These are phyloP conservation scores for Pycnomerus fuliginosus DNA, from an alignment of 2,888 invertebrate genomes.

Conservation along the genomic window DNA sequence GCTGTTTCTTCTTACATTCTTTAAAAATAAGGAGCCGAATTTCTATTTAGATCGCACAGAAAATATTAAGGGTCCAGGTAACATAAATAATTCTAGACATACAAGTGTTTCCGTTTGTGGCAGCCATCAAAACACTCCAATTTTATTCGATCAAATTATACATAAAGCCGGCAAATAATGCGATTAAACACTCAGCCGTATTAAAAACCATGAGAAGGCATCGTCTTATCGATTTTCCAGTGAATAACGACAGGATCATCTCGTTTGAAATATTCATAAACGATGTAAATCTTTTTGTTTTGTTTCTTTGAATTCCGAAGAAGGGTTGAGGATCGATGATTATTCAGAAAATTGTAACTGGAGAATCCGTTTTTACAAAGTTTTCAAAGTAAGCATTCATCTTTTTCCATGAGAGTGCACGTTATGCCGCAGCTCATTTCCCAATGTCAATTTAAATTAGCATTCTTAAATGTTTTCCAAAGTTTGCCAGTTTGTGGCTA, in stretches of 20 bases:
- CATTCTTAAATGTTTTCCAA: slow-evolving; percentile 43
- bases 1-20: too few relatives aligned
- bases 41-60: too few relatives aligned
- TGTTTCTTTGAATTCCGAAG: background rate
- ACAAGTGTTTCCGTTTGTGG: too few relatives aligned
- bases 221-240: background rate
- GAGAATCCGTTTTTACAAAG: too few relatives aligned
- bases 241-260: too few relatives aligned
- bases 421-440: slow-evolving; percentile 37
- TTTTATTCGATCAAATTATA: slow-evolving; percentile 25
- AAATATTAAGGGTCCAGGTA: too few relatives aligned
- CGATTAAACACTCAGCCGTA: slow-evolving; percentile 26
- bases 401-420: slow-evolving; percentile 28
- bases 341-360: too few relatives aligned
- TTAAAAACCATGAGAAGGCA: slow-evolving; percentile 14
- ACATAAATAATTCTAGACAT: too few relatives aligned
- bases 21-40: too few relatives aligned
- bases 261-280: background rate
- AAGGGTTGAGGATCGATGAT: too few relatives aligned
- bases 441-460: slow-evolving; percentile 44
- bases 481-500: slow-evolving; percentile 34
- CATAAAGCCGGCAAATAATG: slow-evolving; percentile 26
- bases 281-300: background rate
- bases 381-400: slow-evolving; percentile 27
- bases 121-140: slow-evolving; percentile 27